A percentile compares a stretch with the other conserved stretches of the same genome.
Evolutionary conservation across 2,888 invertebrate species (phyloP).

Genomic region (Congeria kusceri): DNA sequence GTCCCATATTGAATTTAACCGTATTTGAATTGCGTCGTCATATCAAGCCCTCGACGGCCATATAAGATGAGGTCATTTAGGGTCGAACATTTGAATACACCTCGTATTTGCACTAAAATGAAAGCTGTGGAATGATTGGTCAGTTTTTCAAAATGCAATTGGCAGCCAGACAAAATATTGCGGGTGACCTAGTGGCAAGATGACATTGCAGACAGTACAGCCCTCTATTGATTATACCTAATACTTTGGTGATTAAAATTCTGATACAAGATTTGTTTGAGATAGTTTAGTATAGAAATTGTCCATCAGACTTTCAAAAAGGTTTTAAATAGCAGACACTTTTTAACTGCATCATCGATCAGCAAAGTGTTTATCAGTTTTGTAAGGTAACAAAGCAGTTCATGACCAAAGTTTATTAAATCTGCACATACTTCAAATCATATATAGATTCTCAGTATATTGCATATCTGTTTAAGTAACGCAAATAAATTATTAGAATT

Average conservation of each 20-base stretch:
- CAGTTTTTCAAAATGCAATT: slow-evolving; percentile 42
- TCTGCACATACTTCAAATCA: too few relatives aligned
- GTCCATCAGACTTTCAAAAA: background rate
- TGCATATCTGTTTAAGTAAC: too few relatives aligned
- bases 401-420: too few relatives aligned
- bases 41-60: slow-evolving; percentile 50
- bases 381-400: background rate
- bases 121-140: slow-evolving; percentile 61
- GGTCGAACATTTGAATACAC: slow-evolving; percentile 53
- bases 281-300: slow-evolving; percentile 5
- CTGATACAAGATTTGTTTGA: slow-evolving; percentile 41
- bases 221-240: slow-evolving; percentile 35
- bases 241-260: slow-evolving; percentile 31
- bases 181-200: slow-evolving; percentile 37
- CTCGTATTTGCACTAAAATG: slow-evolving; percentile 31
- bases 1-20: slow-evolving; percentile 26
- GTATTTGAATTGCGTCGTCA: slow-evolving; percentile 32
- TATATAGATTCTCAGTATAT: too few relatives aligned
- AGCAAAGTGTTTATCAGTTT: background rate
- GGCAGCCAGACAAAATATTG: slow-evolving; percentile 55
- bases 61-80: slow-evolving; percentile 45
- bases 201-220: slow-evolving; percentile 44
- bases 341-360: slow-evolving; percentile 1
- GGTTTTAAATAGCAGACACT: background rate
- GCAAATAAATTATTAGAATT: too few relatives aligned